Evolutionary conservation across 2,888 invertebrate species (phyloP).

Genomic region (Plagodis dolabraria): DNA sequence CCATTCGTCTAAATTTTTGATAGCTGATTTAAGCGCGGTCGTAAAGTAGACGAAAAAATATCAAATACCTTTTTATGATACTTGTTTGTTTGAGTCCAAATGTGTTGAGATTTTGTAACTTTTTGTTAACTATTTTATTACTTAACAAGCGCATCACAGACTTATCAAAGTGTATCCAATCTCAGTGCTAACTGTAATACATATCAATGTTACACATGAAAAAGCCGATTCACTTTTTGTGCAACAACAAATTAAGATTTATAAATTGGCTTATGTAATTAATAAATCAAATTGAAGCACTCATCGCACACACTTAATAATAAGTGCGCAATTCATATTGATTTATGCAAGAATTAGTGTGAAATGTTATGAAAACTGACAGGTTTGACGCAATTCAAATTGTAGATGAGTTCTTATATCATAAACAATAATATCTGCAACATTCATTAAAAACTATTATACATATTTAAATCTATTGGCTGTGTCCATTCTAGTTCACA

Average conservation of each 20-base stretch:
- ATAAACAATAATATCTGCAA: slow-evolving; percentile 30
- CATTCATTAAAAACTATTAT: neutral
- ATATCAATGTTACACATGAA: neutral
- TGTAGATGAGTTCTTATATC: slow-evolving; percentile 34
- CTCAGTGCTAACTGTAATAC: slow-evolving; percentile 1
- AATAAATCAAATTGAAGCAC: slow-evolving; percentile 23
- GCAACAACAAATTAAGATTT: slow-evolving; percentile 17
- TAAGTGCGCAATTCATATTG: slow-evolving; percentile 20
- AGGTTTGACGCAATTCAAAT: slow-evolving; percentile 27
- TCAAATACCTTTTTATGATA: slow-evolving; percentile 7
- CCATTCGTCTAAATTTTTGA: slow-evolving; percentile 20
- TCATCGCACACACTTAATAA: slow-evolving; percentile 17
- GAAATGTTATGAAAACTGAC: slow-evolving; percentile 43
- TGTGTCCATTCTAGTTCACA: neutral
- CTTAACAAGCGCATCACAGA: slow-evolving; percentile 2
- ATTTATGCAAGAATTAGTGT: slow-evolving; percentile 38
- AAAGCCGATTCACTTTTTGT: slow-evolving; percentile 9
- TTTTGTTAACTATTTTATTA: slow-evolving; percentile 16
- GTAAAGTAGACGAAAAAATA: slow-evolving; percentile 24
- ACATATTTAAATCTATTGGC: neutral
- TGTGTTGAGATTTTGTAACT: slow-evolving; percentile 12
- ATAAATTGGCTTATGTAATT: slow-evolving; percentile 22
- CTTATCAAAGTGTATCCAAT: slow-evolving; percentile 14
- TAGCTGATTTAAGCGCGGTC: slow-evolving; percentile 7
- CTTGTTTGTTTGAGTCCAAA: slow-evolving; percentile 2